These are phyloP conservation scores for Dioctria rufipes DNA, from an alignment of 2,888 invertebrate genomes.

Conservation along the genomic window DNA sequence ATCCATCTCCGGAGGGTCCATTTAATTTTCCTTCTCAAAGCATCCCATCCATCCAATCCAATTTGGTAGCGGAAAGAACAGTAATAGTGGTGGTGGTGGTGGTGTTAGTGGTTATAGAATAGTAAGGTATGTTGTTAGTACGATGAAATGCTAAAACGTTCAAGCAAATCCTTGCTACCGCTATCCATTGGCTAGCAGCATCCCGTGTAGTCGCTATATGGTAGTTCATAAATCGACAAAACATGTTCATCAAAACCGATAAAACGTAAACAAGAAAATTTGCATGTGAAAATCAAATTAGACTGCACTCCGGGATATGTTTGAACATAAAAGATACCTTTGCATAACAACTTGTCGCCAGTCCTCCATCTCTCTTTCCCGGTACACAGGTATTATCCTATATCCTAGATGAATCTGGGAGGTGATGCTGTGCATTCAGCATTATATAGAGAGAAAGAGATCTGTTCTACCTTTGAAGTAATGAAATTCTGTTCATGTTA, in stretches of 20 bases:
- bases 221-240: slow-evolving; percentile 39
- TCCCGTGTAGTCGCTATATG: neutral
- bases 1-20: slow-evolving; percentile 21
- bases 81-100: too few species aligned
- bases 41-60: slow-evolving; percentile 38
- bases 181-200: neutral
- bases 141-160: neutral
- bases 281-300: slow-evolving; percentile 42
- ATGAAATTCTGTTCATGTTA: slow-evolving; percentile 27
- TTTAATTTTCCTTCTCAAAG: slow-evolving; percentile 38
- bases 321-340: slow-evolving; percentile 9
- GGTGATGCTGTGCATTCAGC: too few species aligned
- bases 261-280: slow-evolving; percentile 41
- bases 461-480: neutral
- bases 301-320: slow-evolving; percentile 3
- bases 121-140: slow-evolving; percentile 4
- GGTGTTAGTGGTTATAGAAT: neutral
- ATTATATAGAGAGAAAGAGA: too few species aligned
- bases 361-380: neutral
- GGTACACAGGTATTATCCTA: too few species aligned
- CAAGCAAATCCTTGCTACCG: neutral
- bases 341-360: neutral
- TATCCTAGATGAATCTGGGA: too few species aligned
- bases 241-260: slow-evolving; percentile 47
- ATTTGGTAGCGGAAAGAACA: neutral